A percentile compares a stretch with the other conserved stretches of the same genome.
phyloP scores from a whole-genome alignment of 1,140 invertebrate genomes.

The Oryctes rhinoceros region DNA sequence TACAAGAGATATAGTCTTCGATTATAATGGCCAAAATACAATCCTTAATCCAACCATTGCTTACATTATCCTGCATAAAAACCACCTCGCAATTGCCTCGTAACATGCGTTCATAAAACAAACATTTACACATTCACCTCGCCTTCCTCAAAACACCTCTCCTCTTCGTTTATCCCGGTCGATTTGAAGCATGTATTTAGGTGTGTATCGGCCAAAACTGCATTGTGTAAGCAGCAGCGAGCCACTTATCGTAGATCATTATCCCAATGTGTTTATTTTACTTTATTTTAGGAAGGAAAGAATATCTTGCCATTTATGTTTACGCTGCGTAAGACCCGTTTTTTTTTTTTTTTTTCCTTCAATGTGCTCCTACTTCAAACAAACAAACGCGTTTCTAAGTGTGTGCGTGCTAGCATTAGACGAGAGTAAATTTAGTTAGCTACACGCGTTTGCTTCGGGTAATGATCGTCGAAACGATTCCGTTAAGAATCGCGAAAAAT shows the following conservation, averaged over 20 bases:
- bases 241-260: constrained; percentile 23
- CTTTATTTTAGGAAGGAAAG: constrained; percentile 20
- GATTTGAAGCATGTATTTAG: not conserved
- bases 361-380: not conserved
- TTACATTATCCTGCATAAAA: not conserved
- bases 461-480: too few relatives aligned
- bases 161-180: not conserved
- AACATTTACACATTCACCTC: not conserved
- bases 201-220: not conserved
- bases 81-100: not conserved
- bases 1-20: too few relatives aligned
- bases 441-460: too few relatives aligned
- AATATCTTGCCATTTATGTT: constrained; percentile 35
- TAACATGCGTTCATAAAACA: not conserved
- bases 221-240: not conserved
- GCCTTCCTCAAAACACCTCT: not conserved
- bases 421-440: not conserved
- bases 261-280: constrained; percentile 29
- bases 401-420: not conserved
- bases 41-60: too few relatives aligned
- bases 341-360: not conserved
- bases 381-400: not conserved
- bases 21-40: too few relatives aligned
- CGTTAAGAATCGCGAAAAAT: too few relatives aligned
- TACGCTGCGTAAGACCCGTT: not conserved